Base-by-base conservation (phyloP, 2,888 invertebrate genomes). In the Pseudoips prasinana region DNA sequence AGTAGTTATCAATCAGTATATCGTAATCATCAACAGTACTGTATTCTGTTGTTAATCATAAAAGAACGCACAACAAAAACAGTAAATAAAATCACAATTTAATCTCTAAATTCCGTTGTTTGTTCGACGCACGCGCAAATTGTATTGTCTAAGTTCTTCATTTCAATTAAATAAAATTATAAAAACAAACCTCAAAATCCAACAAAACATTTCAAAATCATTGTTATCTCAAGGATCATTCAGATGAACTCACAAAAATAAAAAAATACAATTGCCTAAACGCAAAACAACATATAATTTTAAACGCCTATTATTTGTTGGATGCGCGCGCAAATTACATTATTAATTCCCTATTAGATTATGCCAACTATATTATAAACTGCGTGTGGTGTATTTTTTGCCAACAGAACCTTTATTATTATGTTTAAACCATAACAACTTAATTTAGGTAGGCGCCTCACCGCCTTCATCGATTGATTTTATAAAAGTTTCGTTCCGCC, bases 381-480 rank as follows among this genome's bases (percentile, higher is more conserved):
- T 77, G 84, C 72, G 84, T 85, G 87, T 80, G 85, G 84, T 70
- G 74, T 64, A 58, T 58, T 81, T 84, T 81, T 80, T 75, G 81
- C 79, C 66, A 75, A 76, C 76, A 69, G 67, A 71, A 50, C 34
- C 56, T 73, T 78, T 71, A 81, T 80, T 78, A 76, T 80, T 70
- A 74, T 77, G 73, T 76, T 73, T 79, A 77, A 72, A 70, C 68
- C 65, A 68, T 84, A 84, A 87, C 82, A 82, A 83, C 87, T 85
- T 82, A 87, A 88, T 88, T 84, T 79, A 71, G 72, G 71, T 63
- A 79, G 84, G 85, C 83, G 77, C 83, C 76, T 74, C 50, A 63
- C 83, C 84, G 82, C 83, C 84, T 73, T 68, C 75, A 55, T 76
- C 76, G 72, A 81, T 84, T 84, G 79, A 83, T 81, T 86, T 80